Percentiles rank a stretch among this genome's conserved stretches.
Conservation (phyloP, 2,888 invertebrate genomes). For the Drosophila nigritarsus region DNA sequence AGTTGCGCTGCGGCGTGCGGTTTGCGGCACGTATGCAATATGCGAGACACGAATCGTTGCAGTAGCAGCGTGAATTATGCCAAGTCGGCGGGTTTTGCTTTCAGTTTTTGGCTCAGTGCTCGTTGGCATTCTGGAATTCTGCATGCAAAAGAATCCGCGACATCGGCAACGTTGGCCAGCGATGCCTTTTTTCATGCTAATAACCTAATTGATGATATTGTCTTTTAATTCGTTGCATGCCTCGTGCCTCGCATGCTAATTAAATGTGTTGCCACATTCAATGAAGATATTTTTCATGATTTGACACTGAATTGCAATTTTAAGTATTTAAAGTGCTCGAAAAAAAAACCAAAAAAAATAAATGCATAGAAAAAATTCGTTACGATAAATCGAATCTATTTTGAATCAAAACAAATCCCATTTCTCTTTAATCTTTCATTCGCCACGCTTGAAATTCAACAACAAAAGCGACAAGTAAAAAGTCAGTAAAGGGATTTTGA, state of each 20-base stretch:
- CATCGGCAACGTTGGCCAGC: slow-evolving; percentile 10
- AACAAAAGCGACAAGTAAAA: slow-evolving; percentile 47
- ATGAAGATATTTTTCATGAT: slow-evolving; percentile 30
- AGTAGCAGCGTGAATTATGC: slow-evolving; percentile 57
- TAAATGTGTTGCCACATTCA: slow-evolving; percentile 36
- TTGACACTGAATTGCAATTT: slow-evolving; percentile 29
- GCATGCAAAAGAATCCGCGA: slow-evolving; percentile 49
- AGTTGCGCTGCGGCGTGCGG: slow-evolving; percentile 21
- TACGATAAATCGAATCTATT: slow-evolving; percentile 3
- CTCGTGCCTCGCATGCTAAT: slow-evolving; percentile 73
- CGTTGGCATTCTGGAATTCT: slow-evolving; percentile 54
- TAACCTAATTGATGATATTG: slow-evolving; percentile 85
- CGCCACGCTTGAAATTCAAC: slow-evolving; percentile 32
- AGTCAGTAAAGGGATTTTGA: slow-evolving; percentile 57
- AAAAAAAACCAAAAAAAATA: neutral
- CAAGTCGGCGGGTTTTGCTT: slow-evolving; percentile 45
- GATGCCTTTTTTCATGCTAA: slow-evolving; percentile 73
- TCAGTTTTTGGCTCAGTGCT: slow-evolving; percentile 22
- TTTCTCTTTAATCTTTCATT: slow-evolving; percentile 41
- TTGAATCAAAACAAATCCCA: slow-evolving; percentile 30
- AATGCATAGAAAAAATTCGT: neutral
- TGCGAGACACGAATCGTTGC: slow-evolving; percentile 72
- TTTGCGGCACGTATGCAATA: slow-evolving; percentile 30
- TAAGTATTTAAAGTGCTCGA: neutral
- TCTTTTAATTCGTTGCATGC: slow-evolving; percentile 84